Evolutionary conservation across 2,888 invertebrate genomes (phyloP), one percentile per base, ranked within the genome.

Genomic region (Drosophila austrosaltans): DNA sequence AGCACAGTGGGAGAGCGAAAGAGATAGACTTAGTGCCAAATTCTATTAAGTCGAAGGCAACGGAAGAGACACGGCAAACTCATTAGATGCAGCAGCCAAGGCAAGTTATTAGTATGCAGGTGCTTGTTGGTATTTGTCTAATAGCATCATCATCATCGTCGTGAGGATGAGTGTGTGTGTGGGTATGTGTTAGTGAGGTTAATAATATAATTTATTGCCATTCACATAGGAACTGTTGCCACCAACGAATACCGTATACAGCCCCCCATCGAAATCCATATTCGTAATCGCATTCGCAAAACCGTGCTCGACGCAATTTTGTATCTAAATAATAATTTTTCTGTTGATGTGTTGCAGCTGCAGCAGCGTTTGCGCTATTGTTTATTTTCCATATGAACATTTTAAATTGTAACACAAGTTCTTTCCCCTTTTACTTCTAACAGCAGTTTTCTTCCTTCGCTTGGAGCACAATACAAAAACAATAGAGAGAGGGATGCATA

Each of bases 41-140:
- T 86, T 86, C 78, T 79, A 86, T 84, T 86, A 86, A 48, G 4
- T 48, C 10, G 69, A 63, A 42, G 22, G 30, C 48, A 73, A 53
- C 57, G 62, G 62, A 62, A 71, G 48, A 48, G 48, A 48, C 22
- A 44, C 60, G 72, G 32, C 76, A 78, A 48, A 75, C 66, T 72
- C 72, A 72, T 72, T 72, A 66, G 72, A 72, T 72, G 72, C 72
- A 72, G 66, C 62, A 30, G n/a, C 8, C 66, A 61, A 66, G 59
- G 73, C 67, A 68, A 65, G 65, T 69, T 68, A 82, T 82, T 82
- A 85, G 82, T 82, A 82, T 82, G 86, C 82, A 82, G 82, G 75
- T 82, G 82, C 72, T 72, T 53, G 66, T 76, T 59, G 85, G 69
- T 77, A 82, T 80, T 84, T 78, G 75, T 69, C 74, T 82, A 82